Percentiles rank a stretch among this genome's conserved stretches.
phyloP scores from a whole-genome alignment of 2,113 vertebrate species.

The Cygnus buccinator region DNA sequence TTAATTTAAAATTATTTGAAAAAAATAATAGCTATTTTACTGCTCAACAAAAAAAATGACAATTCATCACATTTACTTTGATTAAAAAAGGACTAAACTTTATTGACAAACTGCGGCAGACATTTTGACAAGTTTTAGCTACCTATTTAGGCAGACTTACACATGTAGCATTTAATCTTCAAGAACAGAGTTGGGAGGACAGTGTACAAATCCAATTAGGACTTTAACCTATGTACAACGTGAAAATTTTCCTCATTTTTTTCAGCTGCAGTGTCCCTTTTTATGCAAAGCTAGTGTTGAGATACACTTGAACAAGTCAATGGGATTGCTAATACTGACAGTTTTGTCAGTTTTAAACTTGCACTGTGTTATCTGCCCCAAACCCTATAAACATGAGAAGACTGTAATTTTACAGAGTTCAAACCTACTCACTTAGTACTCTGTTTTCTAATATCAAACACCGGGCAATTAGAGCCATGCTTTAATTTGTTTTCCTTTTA shows the following conservation, averaged over 20 bases:
- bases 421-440: conserved; percentile 56
- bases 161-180: conserved; percentile 86
- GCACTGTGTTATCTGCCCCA: conserved; percentile 27
- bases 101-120: conserved; percentile 97
- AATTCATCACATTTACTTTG: conserved; percentile 91
- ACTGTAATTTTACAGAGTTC: conserved; percentile 47
- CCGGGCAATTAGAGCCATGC: conserved; percentile 50
- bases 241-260: conserved; percentile 74
- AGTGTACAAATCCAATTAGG: conserved; percentile 85
- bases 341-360: conserved; percentile 24
- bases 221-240: conserved; percentile 90
- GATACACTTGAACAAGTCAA: conserved; percentile 75
- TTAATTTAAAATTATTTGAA: conserved; percentile 76
- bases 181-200: conserved; percentile 87
- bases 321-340: conserved; percentile 55
- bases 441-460: conserved; percentile 44
- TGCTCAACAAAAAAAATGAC: conserved; percentile 86
- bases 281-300: conserved; percentile 80
- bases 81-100: conserved; percentile 97
- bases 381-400: conserved; percentile 32
- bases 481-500: conserved; percentile 34
- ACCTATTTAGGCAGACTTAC: conserved; percentile 97
- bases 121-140: conserved; percentile 94
- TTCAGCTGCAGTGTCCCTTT: conserved; percentile 89
- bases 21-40: conserved; percentile 76